Evolutionary conservation across 2,797 vertebrate genomes (phyloP).

Genomic region (Muscicapa comitata): DNA sequence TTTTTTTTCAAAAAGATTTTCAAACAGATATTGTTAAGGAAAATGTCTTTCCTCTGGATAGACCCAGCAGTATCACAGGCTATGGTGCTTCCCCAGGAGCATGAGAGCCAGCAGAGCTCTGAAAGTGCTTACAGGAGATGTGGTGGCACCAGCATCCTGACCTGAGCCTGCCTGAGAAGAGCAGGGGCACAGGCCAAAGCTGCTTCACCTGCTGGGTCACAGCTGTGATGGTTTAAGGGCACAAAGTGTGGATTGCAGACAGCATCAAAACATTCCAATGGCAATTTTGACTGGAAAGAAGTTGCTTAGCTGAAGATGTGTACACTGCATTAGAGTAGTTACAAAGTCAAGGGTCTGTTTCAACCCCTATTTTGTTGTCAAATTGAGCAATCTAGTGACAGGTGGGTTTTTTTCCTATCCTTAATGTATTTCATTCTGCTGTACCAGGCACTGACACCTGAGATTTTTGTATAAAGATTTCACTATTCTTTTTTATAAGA

Average conservation of each 20-base stretch:
- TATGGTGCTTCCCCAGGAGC: background rate
- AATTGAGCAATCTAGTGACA: background rate
- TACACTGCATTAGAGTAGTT: background rate
- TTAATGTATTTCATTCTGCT: background rate
- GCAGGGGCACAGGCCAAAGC: background rate
- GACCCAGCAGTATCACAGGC: fast-evolving
- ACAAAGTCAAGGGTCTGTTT: background rate
- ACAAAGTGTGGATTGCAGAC: background rate
- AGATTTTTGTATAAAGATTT: background rate
- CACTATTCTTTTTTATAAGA: background rate
- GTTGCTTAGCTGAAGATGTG: background rate
- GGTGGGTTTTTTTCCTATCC: background rate
- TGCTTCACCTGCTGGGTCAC: background rate
- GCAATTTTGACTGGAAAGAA: background rate
- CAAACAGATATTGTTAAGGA: background rate
- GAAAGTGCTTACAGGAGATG: fast-evolving
- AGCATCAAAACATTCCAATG: background rate
- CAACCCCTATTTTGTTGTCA: background rate
- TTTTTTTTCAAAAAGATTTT: no score
- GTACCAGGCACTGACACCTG: background rate
- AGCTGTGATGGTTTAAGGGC: background rate
- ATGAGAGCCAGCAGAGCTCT: background rate
- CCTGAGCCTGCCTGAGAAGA: background rate
- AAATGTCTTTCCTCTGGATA: fast-evolving
- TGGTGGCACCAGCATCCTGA: background rate